Percentiles rank a stretch among this genome's conserved stretches.
Conservation (phyloP, 2,113 vertebrate species). For the Pao palembangensis region DNA sequence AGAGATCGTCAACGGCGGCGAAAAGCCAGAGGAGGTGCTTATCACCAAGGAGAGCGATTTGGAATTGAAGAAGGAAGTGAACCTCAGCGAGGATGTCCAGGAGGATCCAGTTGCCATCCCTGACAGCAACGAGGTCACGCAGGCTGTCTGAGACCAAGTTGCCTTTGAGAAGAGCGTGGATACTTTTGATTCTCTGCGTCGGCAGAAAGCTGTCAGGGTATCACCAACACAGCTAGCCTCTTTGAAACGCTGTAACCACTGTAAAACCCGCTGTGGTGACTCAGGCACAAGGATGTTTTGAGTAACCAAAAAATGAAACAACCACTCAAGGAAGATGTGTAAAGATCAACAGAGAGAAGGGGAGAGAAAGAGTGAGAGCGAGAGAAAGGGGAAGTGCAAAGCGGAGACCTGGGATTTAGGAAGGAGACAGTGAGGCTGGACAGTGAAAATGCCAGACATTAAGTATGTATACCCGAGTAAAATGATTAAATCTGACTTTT, state of each 20-base stretch:
- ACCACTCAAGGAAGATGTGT: constrained; percentile 56
- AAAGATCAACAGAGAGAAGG: constrained; percentile 8
- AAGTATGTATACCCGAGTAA: constrained; percentile 48
- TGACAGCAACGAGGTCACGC: constrained; percentile 62
- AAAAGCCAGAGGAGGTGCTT: constrained; percentile 51
- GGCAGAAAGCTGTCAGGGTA: constrained; percentile 47
- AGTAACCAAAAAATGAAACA: constrained; percentile 65
- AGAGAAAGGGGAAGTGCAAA: constrained; percentile 13
- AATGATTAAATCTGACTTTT: constrained; percentile 61
- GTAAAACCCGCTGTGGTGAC: constrained; percentile 53
- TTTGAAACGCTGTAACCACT: constrained; percentile 54
- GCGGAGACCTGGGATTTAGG: constrained; percentile 22
- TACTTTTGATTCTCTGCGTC: constrained; percentile 38
- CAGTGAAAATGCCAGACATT: constrained; percentile 29
- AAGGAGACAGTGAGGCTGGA: constrained; percentile 31
- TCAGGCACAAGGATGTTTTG: constrained; percentile 60
- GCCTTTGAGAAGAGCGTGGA: constrained; percentile 52
- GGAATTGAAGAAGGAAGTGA: constrained; percentile 76
- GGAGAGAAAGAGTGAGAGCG: constrained; percentile 11
- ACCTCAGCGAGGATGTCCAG: constrained; percentile 49
- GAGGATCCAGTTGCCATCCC: constrained; percentile 49
- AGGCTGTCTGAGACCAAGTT: constrained; percentile 62
- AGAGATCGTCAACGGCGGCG: constrained; percentile 67
- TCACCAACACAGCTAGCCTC: constrained; percentile 49
- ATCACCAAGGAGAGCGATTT: constrained; percentile 61